Percentiles rank a stretch among this genome's conserved stretches.
Conservation (phyloP, 2,797 vertebrate species). For the Lycodopsis pacificus region DNA sequence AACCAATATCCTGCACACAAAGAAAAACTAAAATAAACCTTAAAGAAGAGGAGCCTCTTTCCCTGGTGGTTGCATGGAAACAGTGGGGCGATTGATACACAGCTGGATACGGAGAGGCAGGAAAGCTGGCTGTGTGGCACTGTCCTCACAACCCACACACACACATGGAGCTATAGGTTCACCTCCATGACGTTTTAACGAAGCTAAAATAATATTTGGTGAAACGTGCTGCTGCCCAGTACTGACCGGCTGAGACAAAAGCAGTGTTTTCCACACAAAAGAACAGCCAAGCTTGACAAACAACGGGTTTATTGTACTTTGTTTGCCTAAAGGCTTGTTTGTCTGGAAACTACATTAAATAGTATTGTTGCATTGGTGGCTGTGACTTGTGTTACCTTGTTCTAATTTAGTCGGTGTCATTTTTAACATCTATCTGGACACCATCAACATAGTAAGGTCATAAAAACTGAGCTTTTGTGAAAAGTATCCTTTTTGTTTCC, state of each 20-base stretch:
- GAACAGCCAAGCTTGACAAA: conserved; percentile 20
- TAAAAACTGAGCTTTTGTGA: neutral
- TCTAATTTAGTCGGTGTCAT: neutral
- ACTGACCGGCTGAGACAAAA: conserved; percentile 26
- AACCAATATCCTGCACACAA: conserved; percentile 40
- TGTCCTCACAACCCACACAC: conserved; percentile 10
- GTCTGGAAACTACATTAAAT: neutral
- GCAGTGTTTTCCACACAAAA: conserved; percentile 5
- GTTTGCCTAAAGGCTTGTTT: conserved; percentile 16
- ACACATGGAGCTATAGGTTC: neutral
- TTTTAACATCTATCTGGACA: neutral
- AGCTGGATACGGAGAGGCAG: conserved; percentile 40
- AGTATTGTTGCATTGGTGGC: neutral
- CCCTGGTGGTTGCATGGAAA: conserved; percentile 40
- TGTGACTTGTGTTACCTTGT: neutral
- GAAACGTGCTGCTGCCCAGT: conserved; percentile 31
- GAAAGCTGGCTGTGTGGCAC: conserved; percentile 42
- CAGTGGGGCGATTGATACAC: conserved; percentile 36
- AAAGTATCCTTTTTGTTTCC: neutral
- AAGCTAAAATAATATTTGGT: conserved; percentile 48
- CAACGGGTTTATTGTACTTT: conserved; percentile 19
- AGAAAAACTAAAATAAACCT: conserved; percentile 59
- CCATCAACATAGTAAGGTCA: neutral
- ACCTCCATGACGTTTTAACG: conserved; percentile 30
- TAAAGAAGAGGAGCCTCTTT: conserved; percentile 41